Percentiles rank a stretch among this genome's conserved stretches.
Conservation (phyloP, 2,888 invertebrate genomes). For the Heliconius ethilla region DNA sequence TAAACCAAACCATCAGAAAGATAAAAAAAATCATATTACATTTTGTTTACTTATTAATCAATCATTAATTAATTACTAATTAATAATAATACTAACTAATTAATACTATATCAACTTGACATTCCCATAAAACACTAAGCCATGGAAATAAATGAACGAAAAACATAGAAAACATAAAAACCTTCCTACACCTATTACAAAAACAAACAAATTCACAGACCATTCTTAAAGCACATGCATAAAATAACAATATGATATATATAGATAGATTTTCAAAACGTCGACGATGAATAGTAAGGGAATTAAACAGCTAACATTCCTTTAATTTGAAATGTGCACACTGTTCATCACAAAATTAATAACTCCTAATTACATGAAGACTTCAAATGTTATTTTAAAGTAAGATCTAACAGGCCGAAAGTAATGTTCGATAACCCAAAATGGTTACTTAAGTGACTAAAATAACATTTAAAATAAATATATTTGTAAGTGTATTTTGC, state of each 20-base stretch:
- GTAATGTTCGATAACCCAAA: too few species aligned
- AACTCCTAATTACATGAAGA: too few species aligned
- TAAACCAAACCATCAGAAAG: neutral
- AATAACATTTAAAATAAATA: too few species aligned
- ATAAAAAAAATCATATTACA: neutral
- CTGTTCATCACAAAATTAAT: neutral
- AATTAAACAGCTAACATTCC: constrained; percentile 15
- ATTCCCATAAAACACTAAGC: constrained; percentile 17
- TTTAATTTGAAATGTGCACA: constrained; percentile 10
- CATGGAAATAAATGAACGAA: neutral
- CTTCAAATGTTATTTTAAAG: too few species aligned
- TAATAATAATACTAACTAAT: neutral
- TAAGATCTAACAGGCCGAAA: too few species aligned
- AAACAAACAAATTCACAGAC: constrained; percentile 1
- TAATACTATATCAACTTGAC: constrained; percentile 3
- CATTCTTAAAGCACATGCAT: constrained; percentile 24
- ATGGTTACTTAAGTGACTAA: too few species aligned
- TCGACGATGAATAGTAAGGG: constrained; percentile 1
- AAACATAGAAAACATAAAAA: constrained; percentile 1
- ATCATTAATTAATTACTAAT: neutral
- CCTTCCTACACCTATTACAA: neutral
- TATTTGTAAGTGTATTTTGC: too few species aligned
- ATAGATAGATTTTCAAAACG: too few species aligned
- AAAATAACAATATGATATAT: neutral
- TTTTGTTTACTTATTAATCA: neutral